phyloP scores from a whole-genome alignment of 1,140 invertebrate genomes.

The Meloidogyne chitwoodi region DNA sequence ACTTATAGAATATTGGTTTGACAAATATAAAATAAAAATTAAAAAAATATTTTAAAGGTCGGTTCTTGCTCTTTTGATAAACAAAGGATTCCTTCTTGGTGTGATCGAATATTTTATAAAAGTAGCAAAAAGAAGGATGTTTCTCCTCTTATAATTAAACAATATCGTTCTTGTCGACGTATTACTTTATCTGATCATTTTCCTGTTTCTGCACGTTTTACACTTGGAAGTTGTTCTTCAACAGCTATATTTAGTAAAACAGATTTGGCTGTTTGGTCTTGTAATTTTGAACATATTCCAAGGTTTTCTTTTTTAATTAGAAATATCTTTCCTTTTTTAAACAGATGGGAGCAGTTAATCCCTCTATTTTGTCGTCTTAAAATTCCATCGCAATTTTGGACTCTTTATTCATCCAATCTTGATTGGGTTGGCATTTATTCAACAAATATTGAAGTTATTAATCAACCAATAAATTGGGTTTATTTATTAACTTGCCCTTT shows the following conservation, averaged over 20 bases:
- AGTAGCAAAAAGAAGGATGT: neutral
- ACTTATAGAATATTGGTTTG: constrained; percentile 35
- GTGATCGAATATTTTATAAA: constrained; percentile 22
- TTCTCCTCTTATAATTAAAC: neutral
- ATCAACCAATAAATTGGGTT: constrained; percentile 22
- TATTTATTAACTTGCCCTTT: constrained; percentile 30
- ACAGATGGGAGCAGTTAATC: constrained; percentile 15
- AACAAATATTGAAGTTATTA: neutral
- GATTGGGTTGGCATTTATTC: constrained; percentile 31
- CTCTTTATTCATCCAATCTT: constrained; percentile 4
- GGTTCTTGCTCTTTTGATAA: constrained; percentile 21
- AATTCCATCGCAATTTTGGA: constrained; percentile 17
- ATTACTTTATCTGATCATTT: constrained; percentile 30
- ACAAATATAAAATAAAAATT: neutral
- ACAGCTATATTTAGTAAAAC: neutral
- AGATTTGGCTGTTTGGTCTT: neutral
- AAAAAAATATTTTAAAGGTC: constrained; percentile 12
- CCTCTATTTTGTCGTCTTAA: constrained; percentile 29
- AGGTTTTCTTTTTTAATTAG: neutral
- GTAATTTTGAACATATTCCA: constrained; percentile 28
- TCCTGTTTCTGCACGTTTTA: constrained; percentile 28
- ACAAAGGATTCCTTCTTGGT: constrained; percentile 26
- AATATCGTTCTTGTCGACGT: constrained; percentile 19
- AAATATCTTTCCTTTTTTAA: neutral
- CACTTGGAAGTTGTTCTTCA: neutral